Conservation (phyloP, 2,888 invertebrate genomes). For the Acleris emargana region DNA sequence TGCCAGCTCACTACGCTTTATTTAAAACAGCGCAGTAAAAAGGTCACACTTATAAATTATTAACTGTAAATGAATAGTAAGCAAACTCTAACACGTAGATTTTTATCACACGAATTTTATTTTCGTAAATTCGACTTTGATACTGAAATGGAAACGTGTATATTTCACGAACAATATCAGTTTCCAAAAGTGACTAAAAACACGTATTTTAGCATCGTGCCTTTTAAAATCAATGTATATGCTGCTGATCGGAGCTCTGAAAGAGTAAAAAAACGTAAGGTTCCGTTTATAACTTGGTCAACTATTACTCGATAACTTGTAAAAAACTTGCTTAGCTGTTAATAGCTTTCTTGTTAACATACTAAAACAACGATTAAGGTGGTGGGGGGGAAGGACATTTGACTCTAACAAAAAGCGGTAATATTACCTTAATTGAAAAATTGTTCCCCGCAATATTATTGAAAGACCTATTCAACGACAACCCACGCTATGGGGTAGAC, state of each 20-base stretch:
- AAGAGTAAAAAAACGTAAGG: not conserved
- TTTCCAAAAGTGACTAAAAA: not conserved
- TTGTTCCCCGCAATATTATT: too few relatives aligned
- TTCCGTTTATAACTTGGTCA: too few relatives aligned
- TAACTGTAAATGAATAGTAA: conserved; percentile 7
- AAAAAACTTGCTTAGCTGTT: conserved; percentile 1
- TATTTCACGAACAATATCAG: not conserved
- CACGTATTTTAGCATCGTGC: conserved; percentile 4
- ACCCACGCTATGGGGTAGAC: too few relatives aligned
- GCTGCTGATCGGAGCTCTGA: not conserved
- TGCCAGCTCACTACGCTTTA: not conserved
- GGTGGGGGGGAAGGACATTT: too few relatives aligned
- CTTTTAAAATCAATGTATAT: not conserved
- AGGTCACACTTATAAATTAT: conserved; percentile 13
- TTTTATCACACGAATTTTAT: not conserved
- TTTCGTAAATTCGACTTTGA: not conserved
- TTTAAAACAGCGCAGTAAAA: not conserved
- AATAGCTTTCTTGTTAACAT: too few relatives aligned
- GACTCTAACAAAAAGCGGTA: too few relatives aligned
- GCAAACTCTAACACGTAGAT: not conserved
- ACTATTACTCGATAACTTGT: not conserved
- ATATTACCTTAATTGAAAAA: too few relatives aligned
- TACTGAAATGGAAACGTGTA: not conserved
- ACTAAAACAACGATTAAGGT: too few relatives aligned
- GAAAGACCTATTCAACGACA: too few relatives aligned